Evolutionary conservation across 2,113 vertebrate genomes (phyloP), one percentile per base, ranked within the genome.

Genomic region (Anolis sagrei): DNA sequence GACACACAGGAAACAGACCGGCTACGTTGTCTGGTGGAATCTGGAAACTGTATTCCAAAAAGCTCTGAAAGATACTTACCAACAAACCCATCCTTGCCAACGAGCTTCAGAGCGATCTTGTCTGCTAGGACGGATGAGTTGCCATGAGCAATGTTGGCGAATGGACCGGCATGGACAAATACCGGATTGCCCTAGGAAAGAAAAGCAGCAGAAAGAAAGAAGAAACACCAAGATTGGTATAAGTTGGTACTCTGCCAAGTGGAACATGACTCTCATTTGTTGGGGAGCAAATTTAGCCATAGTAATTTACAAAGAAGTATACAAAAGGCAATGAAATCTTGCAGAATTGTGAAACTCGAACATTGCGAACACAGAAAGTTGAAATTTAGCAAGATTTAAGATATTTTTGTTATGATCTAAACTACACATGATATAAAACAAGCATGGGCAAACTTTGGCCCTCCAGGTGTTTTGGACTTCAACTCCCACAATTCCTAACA

Each of bases 121-220:
- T 99, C 99, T 86, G 99, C 98, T 91, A 99, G 92, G 92, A 99
- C 97, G 23, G 99, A 99, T 14, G 99, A 99, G 94, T 99, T 99
- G 32, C 99, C 99, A n/a, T 99, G 99, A 76, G 99, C 98, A 10
- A 99, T 99, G 95, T 99, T 99, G 90, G 99, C 99, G 87, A 99
- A 99, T 0, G 98, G 99, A 84, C 99, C 99, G 0, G 99, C 99
- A 1, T 99, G 98, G 83, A 99, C 98, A 90, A 99, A 99, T 88
- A 99, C 99, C 0, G 99, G 98, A 7, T 96, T 98, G 85, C 98
- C 98, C 98, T 99, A 92, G 70, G 76, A 89, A 91, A 84, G 6
- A 29, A 85, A 39, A 7, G 18, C 2, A 39, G 11, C 61, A 79
- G 32, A 51, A 58, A 19, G 8, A 19, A 68, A 7, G 5, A 1